Base-by-base conservation (phyloP, 2,888 invertebrate genomes). In the Mechanitis mazaeus region DNA sequence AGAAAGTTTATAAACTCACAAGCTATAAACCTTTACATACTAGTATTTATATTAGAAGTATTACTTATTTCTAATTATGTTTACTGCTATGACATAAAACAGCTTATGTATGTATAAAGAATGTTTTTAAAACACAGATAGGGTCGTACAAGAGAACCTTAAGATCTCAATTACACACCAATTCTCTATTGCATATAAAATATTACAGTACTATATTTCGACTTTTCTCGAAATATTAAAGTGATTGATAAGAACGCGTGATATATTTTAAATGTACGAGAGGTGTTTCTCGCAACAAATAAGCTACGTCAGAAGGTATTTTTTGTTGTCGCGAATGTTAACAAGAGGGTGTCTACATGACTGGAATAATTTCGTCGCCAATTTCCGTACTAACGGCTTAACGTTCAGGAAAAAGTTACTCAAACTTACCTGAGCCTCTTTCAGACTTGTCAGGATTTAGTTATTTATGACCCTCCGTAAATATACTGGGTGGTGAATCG, bases 311-410 rank as follows among this genome's bases (percentile, higher is more conserved):
- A 82, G 80, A 75, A 75, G 72, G 75, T 79, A 77, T 80, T 78
- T 79, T 76, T 81, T 82, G 79, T 84, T 81, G 80, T 80, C 75
- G 78, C 76, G 78, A 72, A 74, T 80, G 80, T 80, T 88, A 88
- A 87, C 87, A 88, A 88, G 87, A 80, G 80, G 75, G 75, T 69
- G 68, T 75, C 59, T 82, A 84, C 89, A 90, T 87, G 89, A 88
- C 84, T 81, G 79, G 89, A 90, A 90, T 90, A 88, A 84, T 87
- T 84, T 83, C 81, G 84, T 83, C 85, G 79, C 80, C 83, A 87
- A 85, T 87, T 86, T 87, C 79, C 82, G 81, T 77, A 78, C 79
- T 78, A 83, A 84, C 78, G 82, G 84, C 83, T 87, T 85, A 85
- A 81, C 80, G 73, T 79, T 68, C 77, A 77, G 75, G 77, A 80